These are phyloP conservation scores for Catalaphyllia jardinei DNA, from an alignment of 64 coral and sea anemone species.

Conservation along the genomic window DNA sequence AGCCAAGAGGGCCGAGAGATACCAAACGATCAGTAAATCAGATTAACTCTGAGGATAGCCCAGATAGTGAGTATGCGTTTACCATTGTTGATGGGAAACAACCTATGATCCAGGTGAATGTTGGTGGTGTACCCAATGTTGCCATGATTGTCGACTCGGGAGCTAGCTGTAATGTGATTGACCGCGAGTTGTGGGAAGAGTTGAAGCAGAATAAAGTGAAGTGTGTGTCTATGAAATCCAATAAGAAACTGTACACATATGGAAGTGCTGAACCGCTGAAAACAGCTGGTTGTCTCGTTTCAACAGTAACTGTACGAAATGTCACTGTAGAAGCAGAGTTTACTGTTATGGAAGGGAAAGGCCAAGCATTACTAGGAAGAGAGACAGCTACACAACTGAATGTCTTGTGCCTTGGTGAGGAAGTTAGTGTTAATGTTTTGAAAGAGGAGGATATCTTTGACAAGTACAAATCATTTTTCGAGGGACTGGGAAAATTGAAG, in stretches of 20 bases:
- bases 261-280: constrained; percentile 25
- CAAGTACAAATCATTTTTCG: constrained; percentile 49
- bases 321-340: constrained; percentile 40
- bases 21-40: too few relatives aligned
- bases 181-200: constrained; percentile 33
- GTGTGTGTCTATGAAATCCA: constrained; percentile 41
- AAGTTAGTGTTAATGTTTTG: background rate
- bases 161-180: constrained; percentile 57
- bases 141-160: constrained; percentile 50
- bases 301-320: constrained; percentile 3
- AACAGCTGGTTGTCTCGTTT: constrained; percentile 26
- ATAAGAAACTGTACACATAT: constrained; percentile 49
- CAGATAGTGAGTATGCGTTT: too few relatives aligned
- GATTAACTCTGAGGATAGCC: too few relatives aligned
- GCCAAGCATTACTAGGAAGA: constrained; percentile 27
- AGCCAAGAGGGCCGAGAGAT: too few relatives aligned
- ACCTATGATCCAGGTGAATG: background rate
- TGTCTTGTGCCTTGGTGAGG: background rate
- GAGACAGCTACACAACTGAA: constrained; percentile 13
- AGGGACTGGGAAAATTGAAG: constrained; percentile 36
- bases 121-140: constrained; percentile 54
- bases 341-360: constrained; percentile 31
- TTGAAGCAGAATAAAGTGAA: constrained; percentile 44
- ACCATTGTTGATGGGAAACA: background rate
- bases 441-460: constrained; percentile 28